Conservation (phyloP, 1,140 invertebrate genomes). For the Whitmania pigra region DNA sequence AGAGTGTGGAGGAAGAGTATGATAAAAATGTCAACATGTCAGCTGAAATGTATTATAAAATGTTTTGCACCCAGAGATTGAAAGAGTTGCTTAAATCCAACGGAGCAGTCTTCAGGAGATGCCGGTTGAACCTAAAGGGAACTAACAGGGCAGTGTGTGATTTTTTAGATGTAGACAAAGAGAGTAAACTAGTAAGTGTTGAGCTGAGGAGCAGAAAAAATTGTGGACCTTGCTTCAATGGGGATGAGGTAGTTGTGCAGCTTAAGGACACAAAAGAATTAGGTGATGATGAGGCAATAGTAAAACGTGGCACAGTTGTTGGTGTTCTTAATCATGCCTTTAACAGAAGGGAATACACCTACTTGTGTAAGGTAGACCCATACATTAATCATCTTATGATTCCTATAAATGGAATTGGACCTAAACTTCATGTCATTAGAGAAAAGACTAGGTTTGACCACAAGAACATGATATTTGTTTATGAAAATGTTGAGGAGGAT, state of each 20-base stretch:
- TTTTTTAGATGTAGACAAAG: background rate
- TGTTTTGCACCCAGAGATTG: background rate
- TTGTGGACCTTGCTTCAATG: conserved; percentile 33
- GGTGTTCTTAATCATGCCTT: conserved; percentile 32
- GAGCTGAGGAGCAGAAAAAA: conserved; percentile 28
- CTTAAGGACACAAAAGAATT: conserved; percentile 24
- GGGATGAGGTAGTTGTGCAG: conserved; percentile 35
- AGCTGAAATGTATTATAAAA: conserved; percentile 11
- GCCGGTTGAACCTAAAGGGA: conserved; percentile 11
- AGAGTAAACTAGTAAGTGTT: conserved; percentile 23
- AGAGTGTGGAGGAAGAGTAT: background rate
- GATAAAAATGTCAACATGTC: conserved; percentile 4
- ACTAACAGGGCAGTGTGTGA: conserved; percentile 1
- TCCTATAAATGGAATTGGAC: conserved; percentile 33
- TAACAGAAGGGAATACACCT: conserved; percentile 29
- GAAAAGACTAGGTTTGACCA: conserved; percentile 25
- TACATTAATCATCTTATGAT: conserved; percentile 33
- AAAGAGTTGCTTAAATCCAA: background rate
- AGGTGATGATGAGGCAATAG: conserved; percentile 5
- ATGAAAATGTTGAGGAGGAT: conserved; percentile 25
- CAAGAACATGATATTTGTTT: conserved; percentile 10
- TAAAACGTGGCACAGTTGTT: conserved; percentile 30
- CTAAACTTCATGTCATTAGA: conserved; percentile 30
- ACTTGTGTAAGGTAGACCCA: conserved; percentile 33
- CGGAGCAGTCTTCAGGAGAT: background rate